These are phyloP conservation scores for Bergia sp. DNA, from an alignment of 92 coral and sea anemone genomes.

Conservation along the genomic window DNA sequence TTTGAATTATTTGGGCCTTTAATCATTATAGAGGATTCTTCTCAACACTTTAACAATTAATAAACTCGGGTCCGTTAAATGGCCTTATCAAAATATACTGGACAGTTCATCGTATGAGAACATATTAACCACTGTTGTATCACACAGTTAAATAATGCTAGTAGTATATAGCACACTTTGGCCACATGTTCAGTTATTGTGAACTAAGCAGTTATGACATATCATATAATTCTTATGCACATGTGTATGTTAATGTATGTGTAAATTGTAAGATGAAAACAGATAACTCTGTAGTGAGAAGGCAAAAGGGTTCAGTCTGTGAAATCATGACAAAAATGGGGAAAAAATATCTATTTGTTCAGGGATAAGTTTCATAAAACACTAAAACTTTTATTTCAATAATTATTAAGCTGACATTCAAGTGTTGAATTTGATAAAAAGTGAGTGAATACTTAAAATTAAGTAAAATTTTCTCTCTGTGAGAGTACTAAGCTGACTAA, in stretches of 20 bases:
- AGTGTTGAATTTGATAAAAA: constrained; percentile 8
- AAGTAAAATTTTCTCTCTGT: constrained; percentile 66
- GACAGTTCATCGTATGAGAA: not conserved
- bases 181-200: too few relatives aligned
- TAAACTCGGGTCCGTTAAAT: not conserved
- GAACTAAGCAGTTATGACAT: not conserved
- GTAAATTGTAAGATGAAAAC: too few relatives aligned
- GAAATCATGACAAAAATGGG: not conserved
- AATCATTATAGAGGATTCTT: not conserved
- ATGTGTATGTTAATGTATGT: not conserved
- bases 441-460: constrained; percentile 31
- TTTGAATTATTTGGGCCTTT: not conserved
- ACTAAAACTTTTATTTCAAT: not conserved
- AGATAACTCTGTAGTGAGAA: too few relatives aligned
- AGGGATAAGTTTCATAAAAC: not conserved
- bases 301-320: not conserved
- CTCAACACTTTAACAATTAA: not conserved
- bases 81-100: not conserved
- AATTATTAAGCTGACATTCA: not conserved
- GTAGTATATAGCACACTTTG: too few relatives aligned
- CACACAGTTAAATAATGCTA: not conserved
- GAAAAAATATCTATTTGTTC: not conserved
- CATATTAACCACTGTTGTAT: not conserved
- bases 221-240: too few relatives aligned
- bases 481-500: constrained; percentile 54